phyloP scores from a whole-genome alignment of 2,888 invertebrate species.

The Apantesis nais region DNA sequence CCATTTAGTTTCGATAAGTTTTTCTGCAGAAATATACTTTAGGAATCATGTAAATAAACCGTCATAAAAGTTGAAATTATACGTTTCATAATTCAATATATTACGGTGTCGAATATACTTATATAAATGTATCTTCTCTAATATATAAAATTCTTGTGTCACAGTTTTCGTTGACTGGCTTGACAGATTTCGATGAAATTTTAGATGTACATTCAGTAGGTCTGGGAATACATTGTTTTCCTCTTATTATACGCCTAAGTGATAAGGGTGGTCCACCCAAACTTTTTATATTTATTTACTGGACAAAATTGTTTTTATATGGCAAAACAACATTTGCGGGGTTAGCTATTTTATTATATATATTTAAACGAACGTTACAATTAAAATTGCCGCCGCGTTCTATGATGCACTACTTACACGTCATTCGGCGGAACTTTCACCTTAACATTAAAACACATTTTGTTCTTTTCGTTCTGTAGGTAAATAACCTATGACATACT shows the following conservation, averaged over 20 bases:
- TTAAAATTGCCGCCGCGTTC: constrained; percentile 21
- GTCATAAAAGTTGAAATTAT: background rate
- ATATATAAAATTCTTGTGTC: no score
- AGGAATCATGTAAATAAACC: background rate
- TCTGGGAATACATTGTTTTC: no score
- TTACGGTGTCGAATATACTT: background rate
- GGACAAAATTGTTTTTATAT: no score
- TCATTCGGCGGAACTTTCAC: constrained; percentile 33
- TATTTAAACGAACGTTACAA: background rate
- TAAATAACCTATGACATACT: background rate
- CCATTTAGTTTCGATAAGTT: background rate
- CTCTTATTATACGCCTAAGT: no score
- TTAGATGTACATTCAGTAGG: no score
- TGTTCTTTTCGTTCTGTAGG: constrained; percentile 1
- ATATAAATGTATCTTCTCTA: background rate
- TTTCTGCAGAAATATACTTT: background rate
- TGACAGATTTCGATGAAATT: no score
- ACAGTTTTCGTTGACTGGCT: no score
- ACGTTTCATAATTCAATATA: background rate
- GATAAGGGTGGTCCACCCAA: no score
- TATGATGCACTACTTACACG: constrained; percentile 28
- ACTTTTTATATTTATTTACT: no score
- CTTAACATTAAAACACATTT: constrained; percentile 26
- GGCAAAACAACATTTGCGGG: no score
- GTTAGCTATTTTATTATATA: background rate